phyloP scores from a whole-genome alignment of 2,888 invertebrate species.

The Deroplatys truncata region DNA sequence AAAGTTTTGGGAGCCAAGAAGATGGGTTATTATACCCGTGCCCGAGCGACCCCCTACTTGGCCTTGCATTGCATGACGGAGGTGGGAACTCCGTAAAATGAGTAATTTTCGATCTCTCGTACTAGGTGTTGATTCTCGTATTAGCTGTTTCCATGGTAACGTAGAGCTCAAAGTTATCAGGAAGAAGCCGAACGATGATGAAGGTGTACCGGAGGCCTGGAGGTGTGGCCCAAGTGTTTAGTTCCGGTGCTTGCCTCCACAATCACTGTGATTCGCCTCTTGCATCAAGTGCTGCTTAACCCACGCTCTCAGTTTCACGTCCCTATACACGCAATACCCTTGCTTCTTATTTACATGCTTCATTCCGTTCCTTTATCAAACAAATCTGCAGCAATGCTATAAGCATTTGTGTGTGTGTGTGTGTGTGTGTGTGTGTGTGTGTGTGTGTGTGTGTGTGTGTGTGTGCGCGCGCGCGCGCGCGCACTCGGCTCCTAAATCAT shows the following conservation, averaged over 20 bases:
- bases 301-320: neutral
- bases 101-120: too few relatives aligned
- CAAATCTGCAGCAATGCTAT: too few relatives aligned
- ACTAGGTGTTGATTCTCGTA: too few relatives aligned
- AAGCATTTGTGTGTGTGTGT: too few relatives aligned
- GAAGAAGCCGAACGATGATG: neutral
- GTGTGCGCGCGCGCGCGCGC: too few relatives aligned
- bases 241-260: neutral
- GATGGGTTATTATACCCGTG: neutral
- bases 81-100: too few relatives aligned
- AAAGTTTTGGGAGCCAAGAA: neutral
- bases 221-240: neutral
- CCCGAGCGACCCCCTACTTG: too few relatives aligned
- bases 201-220: neutral
- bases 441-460: too few relatives aligned
- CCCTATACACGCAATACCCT: neutral
- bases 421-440: too few relatives aligned
- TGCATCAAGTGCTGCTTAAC: neutral
- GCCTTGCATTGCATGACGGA: too few relatives aligned
- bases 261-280: neutral
- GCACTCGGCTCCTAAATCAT: too few relatives aligned
- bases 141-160: too few relatives aligned
- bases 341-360: neutral
- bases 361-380: neutral
- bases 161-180: neutral